Evolutionary conservation across 2,113 vertebrate genomes (phyloP).

Genomic region (Platichthys flesus): DNA sequence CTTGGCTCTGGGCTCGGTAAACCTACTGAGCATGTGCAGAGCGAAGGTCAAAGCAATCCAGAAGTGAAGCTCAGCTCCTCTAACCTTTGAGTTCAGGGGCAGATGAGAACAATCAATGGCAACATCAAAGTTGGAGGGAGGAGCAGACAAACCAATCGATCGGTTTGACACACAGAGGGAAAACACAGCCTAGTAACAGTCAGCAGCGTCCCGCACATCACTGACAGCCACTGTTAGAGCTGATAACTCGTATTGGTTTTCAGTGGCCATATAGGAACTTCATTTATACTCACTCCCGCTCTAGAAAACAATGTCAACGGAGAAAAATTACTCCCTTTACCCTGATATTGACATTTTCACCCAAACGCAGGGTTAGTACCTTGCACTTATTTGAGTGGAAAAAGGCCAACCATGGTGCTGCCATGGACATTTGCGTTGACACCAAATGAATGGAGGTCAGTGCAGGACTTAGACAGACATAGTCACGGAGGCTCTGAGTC

Average conservation of each 20-base stretch:
- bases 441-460: slow-evolving; percentile 60
- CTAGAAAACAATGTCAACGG: not conserved
- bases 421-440: slow-evolving; percentile 40
- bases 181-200: slow-evolving; percentile 51
- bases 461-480: slow-evolving; percentile 53
- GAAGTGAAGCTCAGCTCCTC: slow-evolving; percentile 69
- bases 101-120: slow-evolving; percentile 77
- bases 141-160: slow-evolving; percentile 77
- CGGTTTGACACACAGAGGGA: slow-evolving; percentile 65
- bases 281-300: not conserved
- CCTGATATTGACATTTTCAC: not conserved
- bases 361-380: not conserved
- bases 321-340: not conserved
- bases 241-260: slow-evolving; percentile 11
- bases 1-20: slow-evolving; percentile 69
- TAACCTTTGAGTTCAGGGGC: slow-evolving; percentile 80
- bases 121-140: slow-evolving; percentile 77
- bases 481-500: slow-evolving; percentile 60
- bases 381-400: not conserved
- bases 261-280: not conserved
- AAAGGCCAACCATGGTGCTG: not conserved
- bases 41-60: slow-evolving; percentile 82
- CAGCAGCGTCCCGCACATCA: slow-evolving; percentile 46
- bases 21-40: slow-evolving; percentile 76
- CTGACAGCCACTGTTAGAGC: slow-evolving; percentile 28